Base-by-base conservation (phyloP, 2,888 invertebrate genomes). In the Tridacna crocea region DNA sequence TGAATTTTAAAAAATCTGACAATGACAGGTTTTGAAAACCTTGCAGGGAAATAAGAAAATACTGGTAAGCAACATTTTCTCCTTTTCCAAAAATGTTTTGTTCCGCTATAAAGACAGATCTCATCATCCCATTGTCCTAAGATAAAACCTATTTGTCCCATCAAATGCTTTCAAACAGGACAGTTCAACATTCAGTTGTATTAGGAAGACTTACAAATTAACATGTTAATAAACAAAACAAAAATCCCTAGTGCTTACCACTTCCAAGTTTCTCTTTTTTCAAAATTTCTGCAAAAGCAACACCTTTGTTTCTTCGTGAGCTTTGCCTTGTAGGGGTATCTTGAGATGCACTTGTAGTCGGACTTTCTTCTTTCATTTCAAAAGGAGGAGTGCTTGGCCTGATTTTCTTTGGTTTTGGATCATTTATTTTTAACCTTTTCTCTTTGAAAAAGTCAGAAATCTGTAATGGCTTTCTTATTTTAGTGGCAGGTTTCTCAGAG, bases 211-310 rank as follows among this genome's bases (percentile, higher is more conserved):
- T n/a, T n/a, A n/a, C n/a, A n/a, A n/a, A n/a, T n/a, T n/a, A n/a
- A n/a, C n/a, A n/a, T 36, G 2, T 36, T 36, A 36, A 36, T 36
- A 36, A 36, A 4, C 3, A 36, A 36, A 36, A 36, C 3, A 36
- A 36, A 61, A n/a, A n/a, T n/a, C n/a, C n/a, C n/a, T 24, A 12
- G 75, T 58, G 79, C 81, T 77, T 76, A 87, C 85, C 84, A 78
- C 86, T 86, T 22, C 86, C 86, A 48, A 86, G 77, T 75, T 86
- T 86, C 77, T 86, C 86, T 63, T 86, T 83, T 72, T 83, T 86
- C 60, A 86, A 63, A 8, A 86, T 86, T 65, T 86, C 86, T 70
- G 83, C 79, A 75, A 86, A 80, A 3, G 81, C 79, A 22, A 75
- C 77, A 12, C 77, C 75, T 47, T 86, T 86, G 36, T 86, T 86